Evolutionary conservation across 2,113 vertebrate species (phyloP).

Genomic region (Megaceryle torquata): DNA sequence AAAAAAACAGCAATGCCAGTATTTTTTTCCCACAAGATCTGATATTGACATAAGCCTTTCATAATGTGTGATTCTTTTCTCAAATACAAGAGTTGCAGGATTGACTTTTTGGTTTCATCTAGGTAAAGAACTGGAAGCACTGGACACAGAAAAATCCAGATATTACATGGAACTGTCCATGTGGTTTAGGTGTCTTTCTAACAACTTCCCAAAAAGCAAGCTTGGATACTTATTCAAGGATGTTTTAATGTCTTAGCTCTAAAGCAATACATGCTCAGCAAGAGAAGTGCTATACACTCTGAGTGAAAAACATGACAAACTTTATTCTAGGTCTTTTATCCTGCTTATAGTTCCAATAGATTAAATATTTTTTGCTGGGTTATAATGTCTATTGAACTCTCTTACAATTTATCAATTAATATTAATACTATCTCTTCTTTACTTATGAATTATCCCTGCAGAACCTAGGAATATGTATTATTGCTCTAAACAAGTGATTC

Average conservation of each 20-base stretch:
- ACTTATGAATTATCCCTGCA: neutral
- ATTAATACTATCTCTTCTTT: neutral
- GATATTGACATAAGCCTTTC: neutral
- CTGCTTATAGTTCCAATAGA: neutral
- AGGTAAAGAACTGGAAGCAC: neutral
- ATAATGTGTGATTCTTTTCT: too few relatives aligned
- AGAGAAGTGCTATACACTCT: neutral
- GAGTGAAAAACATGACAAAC: neutral
- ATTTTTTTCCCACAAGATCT: neutral
- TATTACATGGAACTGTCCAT: fast-evolving
- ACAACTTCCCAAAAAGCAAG: neutral
- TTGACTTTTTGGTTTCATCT: neutral
- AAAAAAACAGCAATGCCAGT: neutral
- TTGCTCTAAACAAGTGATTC: neutral
- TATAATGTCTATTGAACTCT: neutral
- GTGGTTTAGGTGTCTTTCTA: neutral
- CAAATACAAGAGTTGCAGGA: neutral
- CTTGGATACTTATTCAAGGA: neutral
- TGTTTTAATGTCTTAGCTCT: neutral
- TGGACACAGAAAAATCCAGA: neutral
- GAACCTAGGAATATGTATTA: neutral
- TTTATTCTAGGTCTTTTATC: neutral
- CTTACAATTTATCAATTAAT: neutral
- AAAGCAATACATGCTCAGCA: neutral
- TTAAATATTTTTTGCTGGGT: neutral